Percentiles rank a stretch among this genome's conserved stretches.
Conservation (phyloP, 2,797 vertebrate species). For the Liasis olivaceus region DNA sequence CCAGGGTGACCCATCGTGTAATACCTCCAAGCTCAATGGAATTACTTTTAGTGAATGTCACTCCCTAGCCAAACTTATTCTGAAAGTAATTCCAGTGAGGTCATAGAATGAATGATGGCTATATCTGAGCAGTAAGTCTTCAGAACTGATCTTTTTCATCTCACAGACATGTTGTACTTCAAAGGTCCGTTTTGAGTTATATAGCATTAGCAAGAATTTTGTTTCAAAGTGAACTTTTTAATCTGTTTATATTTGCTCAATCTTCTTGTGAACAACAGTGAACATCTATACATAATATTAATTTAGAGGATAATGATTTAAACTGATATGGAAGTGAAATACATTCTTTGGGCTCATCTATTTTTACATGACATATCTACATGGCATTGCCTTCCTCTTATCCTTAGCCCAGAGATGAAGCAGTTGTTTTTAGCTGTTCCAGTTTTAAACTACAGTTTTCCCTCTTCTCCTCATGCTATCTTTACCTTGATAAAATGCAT, state of each 20-base stretch:
- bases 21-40: background rate
- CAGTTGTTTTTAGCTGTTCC: background rate
- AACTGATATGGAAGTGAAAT: background rate
- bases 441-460: background rate
- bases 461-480: background rate
- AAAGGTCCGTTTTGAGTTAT: background rate
- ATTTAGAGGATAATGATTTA: background rate
- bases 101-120: background rate
- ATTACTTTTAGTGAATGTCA: constrained; percentile 7
- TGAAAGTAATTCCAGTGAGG: constrained; percentile 8
- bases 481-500: background rate
- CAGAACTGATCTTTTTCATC: background rate
- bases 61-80: background rate
- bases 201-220: background rate
- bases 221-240: background rate
- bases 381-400: background rate
- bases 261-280: background rate
- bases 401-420: background rate
- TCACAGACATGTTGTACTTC: background rate
- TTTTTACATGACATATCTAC: background rate
- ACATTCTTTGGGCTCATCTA: too few relatives aligned
- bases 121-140: background rate
- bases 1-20: background rate
- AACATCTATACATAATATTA: background rate
- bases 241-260: background rate